These are phyloP conservation scores for Cacatua alba DNA, from an alignment of 2,113 vertebrate species.

Conservation along the genomic window DNA sequence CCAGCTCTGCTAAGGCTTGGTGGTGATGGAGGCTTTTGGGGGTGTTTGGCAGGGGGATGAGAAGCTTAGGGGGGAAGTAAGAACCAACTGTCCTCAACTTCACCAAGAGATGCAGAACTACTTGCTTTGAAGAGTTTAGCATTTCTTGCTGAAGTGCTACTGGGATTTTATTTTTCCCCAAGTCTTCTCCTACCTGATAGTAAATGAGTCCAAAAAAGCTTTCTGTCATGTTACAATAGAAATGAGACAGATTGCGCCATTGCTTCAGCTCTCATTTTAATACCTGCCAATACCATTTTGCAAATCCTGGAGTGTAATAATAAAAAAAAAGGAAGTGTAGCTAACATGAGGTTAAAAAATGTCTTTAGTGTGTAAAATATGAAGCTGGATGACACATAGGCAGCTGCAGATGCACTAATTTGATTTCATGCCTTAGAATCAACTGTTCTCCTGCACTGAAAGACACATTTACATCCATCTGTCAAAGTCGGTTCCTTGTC, in stretches of 20 bases:
- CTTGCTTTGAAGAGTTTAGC: background rate
- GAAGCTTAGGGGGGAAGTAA: background rate
- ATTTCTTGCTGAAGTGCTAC: background rate
- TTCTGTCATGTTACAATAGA: slow-evolving; percentile 34
- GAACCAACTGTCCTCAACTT: background rate
- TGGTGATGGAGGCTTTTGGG: background rate
- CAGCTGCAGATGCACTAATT: slow-evolving; percentile 90
- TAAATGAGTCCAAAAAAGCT: slow-evolving; percentile 19
- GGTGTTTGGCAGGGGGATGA: background rate
- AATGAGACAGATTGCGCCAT: slow-evolving; percentile 13
- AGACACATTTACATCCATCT: slow-evolving; percentile 78
- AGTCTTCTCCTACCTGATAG: slow-evolving; percentile 4
- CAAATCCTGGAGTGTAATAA: background rate
- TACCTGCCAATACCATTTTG: slow-evolving; percentile 57
- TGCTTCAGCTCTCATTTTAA: slow-evolving; percentile 39
- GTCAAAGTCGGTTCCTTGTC: slow-evolving; percentile 68
- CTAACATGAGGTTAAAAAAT: slow-evolving; percentile 67
- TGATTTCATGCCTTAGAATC: slow-evolving; percentile 85
- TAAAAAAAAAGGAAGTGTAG: slow-evolving; percentile 7
- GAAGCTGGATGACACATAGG: slow-evolving; percentile 70
- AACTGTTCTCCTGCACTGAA: slow-evolving; percentile 71
- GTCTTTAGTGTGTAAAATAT: slow-evolving; percentile 70
- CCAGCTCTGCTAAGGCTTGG: background rate
- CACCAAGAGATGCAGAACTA: background rate
- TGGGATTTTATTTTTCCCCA: background rate